Evolutionary conservation across 2,888 invertebrate genomes (phyloP).

Genomic region (Mesorhabditis spiculigera): DNA sequence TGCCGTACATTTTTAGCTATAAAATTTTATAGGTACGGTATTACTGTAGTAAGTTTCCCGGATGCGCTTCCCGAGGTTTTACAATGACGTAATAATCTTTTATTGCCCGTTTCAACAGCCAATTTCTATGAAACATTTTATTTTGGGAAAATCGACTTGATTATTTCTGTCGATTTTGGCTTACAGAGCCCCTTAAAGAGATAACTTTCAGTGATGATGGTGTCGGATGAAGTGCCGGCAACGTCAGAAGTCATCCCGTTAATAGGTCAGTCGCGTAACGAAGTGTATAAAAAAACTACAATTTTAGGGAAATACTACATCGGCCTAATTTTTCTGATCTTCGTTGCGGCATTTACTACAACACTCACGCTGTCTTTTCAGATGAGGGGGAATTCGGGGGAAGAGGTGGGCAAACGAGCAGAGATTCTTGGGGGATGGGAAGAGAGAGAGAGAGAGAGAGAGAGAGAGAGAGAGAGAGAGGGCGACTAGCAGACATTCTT

Average conservation of each 20-base stretch:
- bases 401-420: slow-evolving; percentile 30
- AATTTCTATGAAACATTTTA: neutral
- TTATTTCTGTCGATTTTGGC: neutral
- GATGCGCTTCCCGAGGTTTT: too few relatives aligned
- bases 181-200: neutral
- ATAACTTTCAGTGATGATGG: slow-evolving; percentile 48
- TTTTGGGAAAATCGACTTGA: neutral
- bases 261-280: slow-evolving; percentile 30
- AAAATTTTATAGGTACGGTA: too few relatives aligned
- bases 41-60: too few relatives aligned
- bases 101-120: too few relatives aligned
- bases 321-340: slow-evolving; percentile 52
- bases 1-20: too few relatives aligned
- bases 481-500: too few relatives aligned
- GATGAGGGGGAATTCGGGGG: slow-evolving; percentile 51
- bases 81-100: too few relatives aligned
- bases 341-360: slow-evolving; percentile 52
- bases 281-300: neutral
- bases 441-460: too few relatives aligned
- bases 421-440: too few relatives aligned
- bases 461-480: too few relatives aligned
- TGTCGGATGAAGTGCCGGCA: slow-evolving; percentile 50
- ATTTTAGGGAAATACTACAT: slow-evolving; percentile 47
- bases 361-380: slow-evolving; percentile 51
- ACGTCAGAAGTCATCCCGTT: slow-evolving; percentile 54